Evolutionary conservation across 2,113 vertebrate genomes (phyloP), one percentile per base, ranked within the genome.

Genomic region (Argyrosomus japonicus): DNA sequence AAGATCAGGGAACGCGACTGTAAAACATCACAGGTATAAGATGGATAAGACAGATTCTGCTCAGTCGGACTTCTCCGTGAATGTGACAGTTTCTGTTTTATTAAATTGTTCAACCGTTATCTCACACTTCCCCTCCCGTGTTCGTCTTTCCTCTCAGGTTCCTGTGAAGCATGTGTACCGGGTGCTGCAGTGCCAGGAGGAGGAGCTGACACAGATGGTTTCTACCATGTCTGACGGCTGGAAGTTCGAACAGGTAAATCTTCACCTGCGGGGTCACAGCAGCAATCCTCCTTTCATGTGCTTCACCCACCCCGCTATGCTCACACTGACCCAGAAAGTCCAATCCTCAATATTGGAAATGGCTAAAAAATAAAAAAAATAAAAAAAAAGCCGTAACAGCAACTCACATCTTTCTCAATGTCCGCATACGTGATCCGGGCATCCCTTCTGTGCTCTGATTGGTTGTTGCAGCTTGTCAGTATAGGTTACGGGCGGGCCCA

Each of bases 211-310:
- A 0, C 98, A 99, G 88, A 99, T 99, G 98, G 98, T 99, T 87
- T 99, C 98, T 17, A 99, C 98, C 75, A 99, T 99, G 98, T 99
- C 98, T 0, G 98, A 99, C 1, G 98, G 98, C 88, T 99, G 98
- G 98, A 99, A 97, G 93, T 99, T 99, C 71, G 98, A 99, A 77
- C 98, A 99, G 97, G 98, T 99, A 95, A 90, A 69, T 65, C 75
- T 79, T 63, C 27, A 13, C 32, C 32, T 1, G 51, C 72, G 3
- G 70, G 48, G 19, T 75, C 60, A 40, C 68, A 11, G 64, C 64
- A 40, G 27, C 68, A 58, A 53, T 79, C 73, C 58, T 73, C 60
- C 71, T 63, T 83, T 83, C 80, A 69, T 85, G 75, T 79, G 82
- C 88, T 67, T 88, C 81, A 76, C 82, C 87, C 86, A 70, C 83